These are phyloP conservation scores for Ceratoteleas bidentatus DNA, from an alignment of 1,140 invertebrate species.

Conservation along the genomic window DNA sequence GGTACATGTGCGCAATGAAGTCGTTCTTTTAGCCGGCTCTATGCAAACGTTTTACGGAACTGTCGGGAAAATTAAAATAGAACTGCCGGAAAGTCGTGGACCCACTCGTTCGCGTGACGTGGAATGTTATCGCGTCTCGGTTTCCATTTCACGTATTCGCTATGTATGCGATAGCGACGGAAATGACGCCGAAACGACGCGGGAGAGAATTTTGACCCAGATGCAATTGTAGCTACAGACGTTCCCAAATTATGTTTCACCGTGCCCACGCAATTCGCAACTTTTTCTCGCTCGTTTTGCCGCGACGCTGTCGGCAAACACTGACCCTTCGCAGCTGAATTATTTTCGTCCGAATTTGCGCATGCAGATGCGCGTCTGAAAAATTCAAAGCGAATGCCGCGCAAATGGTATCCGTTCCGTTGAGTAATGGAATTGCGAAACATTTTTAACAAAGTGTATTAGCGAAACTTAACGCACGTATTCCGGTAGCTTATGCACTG, in stretches of 20 bases:
- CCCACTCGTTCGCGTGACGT: slow-evolving; percentile 43
- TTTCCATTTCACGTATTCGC: slow-evolving; percentile 63
- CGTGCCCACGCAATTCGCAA: slow-evolving; percentile 19
- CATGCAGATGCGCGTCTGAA: slow-evolving; percentile 1
- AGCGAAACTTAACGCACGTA: no score
- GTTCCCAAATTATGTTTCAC: slow-evolving; percentile 42
- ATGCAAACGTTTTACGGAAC: slow-evolving; percentile 69
- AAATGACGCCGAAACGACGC: slow-evolving; percentile 70
- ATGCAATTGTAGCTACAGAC: slow-evolving; percentile 66
- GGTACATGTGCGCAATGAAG: slow-evolving; percentile 46
- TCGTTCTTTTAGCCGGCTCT: slow-evolving; percentile 47
- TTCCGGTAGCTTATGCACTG: no score
- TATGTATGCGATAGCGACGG: slow-evolving; percentile 39
- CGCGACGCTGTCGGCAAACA: slow-evolving; percentile 6
- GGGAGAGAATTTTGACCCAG: slow-evolving; percentile 79
- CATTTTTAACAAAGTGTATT: neutral
- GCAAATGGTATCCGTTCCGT: neutral
- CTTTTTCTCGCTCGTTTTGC: slow-evolving; percentile 37
- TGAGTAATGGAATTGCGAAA: neutral
- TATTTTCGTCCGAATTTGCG: slow-evolving; percentile 19
- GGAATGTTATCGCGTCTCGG: slow-evolving; percentile 62
- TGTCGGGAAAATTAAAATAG: slow-evolving; percentile 73
- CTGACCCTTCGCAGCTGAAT: slow-evolving; percentile 13
- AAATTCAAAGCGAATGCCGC: neutral
- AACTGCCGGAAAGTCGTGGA: slow-evolving; percentile 67